Evolutionary conservation across 1,140 invertebrate genomes (phyloP).

Genomic region (Neodiprion fabricii): DNA sequence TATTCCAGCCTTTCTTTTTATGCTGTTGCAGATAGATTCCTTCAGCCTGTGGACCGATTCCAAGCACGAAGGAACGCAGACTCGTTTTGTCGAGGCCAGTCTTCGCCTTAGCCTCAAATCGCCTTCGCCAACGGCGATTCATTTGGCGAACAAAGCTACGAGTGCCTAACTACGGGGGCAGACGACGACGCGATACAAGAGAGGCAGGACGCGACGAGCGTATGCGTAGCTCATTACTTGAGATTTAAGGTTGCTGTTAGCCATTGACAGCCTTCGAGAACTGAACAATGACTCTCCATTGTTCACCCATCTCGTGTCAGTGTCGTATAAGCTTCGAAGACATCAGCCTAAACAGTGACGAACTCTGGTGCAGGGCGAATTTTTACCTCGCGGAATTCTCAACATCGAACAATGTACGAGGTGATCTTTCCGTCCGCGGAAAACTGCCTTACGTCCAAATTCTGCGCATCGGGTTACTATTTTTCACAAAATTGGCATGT

Average conservation of each 20-base stretch:
- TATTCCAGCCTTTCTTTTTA: too few relatives aligned
- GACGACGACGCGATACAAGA: too few relatives aligned
- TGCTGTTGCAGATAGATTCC: too few relatives aligned
- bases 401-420: too few relatives aligned
- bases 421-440: too few relatives aligned
- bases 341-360: not conserved
- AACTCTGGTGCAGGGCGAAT: constrained; percentile 15
- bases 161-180: too few relatives aligned
- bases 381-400: not conserved
- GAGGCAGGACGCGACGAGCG: not conserved
- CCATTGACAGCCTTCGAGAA: constrained; percentile 25
- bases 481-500: not conserved
- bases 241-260: constrained; percentile 41
- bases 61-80: too few relatives aligned
- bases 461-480: too few relatives aligned
- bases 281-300: constrained; percentile 12
- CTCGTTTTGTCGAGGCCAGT: too few relatives aligned
- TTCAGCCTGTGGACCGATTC: too few relatives aligned
- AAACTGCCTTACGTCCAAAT: too few relatives aligned
- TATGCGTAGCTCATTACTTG: constrained; percentile 33
- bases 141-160: not conserved
- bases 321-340: not conserved
- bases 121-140: not conserved
- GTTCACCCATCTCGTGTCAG: constrained; percentile 15
- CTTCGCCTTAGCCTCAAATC: too few relatives aligned